A percentile compares a stretch with the other conserved stretches of the same genome.
Evolutionary conservation across 2,113 vertebrate genomes (phyloP).

Genomic region (Myrmophylax atrothorax): DNA sequence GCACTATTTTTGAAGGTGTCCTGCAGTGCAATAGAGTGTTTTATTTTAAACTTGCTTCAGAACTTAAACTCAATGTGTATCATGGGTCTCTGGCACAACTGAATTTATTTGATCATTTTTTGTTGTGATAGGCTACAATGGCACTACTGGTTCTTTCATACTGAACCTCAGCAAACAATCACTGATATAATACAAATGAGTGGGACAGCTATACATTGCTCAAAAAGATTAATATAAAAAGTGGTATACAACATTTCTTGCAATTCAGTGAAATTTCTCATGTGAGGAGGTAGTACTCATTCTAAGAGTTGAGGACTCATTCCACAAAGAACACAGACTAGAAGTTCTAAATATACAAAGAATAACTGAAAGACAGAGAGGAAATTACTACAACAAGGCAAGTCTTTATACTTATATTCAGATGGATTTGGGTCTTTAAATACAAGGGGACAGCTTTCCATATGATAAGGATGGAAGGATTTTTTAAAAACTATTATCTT

Average conservation of each 20-base stretch:
- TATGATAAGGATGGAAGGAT: background rate
- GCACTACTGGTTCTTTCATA: background rate
- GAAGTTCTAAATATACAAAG: background rate
- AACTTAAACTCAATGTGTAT: background rate
- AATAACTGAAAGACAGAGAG: background rate
- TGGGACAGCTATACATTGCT: background rate
- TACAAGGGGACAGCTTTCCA: background rate
- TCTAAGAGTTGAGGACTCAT: background rate
- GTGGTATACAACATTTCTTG: background rate
- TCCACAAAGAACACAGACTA: background rate
- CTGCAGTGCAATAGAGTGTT: background rate
- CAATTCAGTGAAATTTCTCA: background rate
- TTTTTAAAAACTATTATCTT: background rate
- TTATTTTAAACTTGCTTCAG: constrained; percentile 21
- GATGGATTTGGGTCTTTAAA: background rate
- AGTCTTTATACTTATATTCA: background rate
- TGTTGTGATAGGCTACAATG: background rate
- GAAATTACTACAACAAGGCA: background rate
- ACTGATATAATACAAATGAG: background rate
- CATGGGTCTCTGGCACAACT: background rate
- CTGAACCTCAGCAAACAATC: background rate
- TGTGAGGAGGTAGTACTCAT: background rate
- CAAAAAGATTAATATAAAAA: constrained; percentile 12
- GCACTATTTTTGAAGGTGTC: background rate
- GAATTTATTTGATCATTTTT: constrained; percentile 29